Evolutionary conservation across 2,888 invertebrate species (phyloP), one percentile per base, ranked within the genome.

Genomic region (Electrophaes corylata): DNA sequence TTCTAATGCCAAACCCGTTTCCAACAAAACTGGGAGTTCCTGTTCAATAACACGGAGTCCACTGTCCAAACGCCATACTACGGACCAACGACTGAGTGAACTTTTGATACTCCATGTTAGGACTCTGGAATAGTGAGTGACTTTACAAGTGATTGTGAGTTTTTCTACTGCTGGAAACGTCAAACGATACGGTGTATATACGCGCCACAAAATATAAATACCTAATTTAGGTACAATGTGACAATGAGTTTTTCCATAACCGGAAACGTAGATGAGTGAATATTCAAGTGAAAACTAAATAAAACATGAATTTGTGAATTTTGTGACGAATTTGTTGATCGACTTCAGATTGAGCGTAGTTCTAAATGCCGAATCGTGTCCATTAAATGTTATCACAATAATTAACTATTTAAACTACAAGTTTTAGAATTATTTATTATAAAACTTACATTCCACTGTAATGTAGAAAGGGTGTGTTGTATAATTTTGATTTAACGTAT

Each of bases 1-100:
- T 94, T 94, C 88, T 94, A 94, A 93, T 91, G 82, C 84, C 67
- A 70, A 62, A 53, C 39, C 33, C 58, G 58, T 58, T 58, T 58
- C 58, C 58, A 58, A 58, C 47, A 53, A 58, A 58, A 39, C 47
- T 57, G 57, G 51, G 57, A 57, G 44, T 58, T 58, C 58, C 54
- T 58, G 49, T 58, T 52, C 49, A 56, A 57, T 35, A 43, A 52
- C n/a, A 44, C 49, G 40, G 50, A 52, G 37, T 31, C 46, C 8
- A 12, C 52, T 37, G 49, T 19, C 19, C 52, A 47, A 41, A 44
- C 41, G 41, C 44, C 16, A 37, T 37, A 39, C 29, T 53, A 48
- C 23, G 53, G 53, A 40, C 48, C 58, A 10, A 43, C 37, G 16
- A 26, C n/a, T 19, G 46, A 57, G 31, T 56, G 56, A 56, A 11